Evolutionary conservation across 2,113 vertebrate genomes (phyloP).

Genomic region (Sphyrna mokarran): DNA sequence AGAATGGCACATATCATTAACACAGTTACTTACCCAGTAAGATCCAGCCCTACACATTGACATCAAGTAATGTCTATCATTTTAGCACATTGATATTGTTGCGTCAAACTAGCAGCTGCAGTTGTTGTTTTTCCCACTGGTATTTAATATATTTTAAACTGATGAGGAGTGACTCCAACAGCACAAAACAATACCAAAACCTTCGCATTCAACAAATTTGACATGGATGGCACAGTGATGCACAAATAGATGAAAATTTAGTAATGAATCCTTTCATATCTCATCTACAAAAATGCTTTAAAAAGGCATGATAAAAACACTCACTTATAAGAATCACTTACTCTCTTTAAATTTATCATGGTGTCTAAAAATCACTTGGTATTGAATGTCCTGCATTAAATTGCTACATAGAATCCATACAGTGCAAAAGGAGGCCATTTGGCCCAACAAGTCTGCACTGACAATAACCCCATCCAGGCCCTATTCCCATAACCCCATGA

Average conservation of each 20-base stretch:
- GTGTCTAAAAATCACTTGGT: not conserved
- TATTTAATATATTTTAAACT: conserved; percentile 6
- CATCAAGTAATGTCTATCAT: not conserved
- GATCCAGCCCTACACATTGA: not conserved
- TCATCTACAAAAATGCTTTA: not conserved
- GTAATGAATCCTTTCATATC: not conserved
- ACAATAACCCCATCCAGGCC: too few relatives aligned
- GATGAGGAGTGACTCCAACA: not conserved
- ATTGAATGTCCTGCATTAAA: not conserved
- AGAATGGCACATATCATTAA: not conserved
- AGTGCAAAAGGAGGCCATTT: too few relatives aligned
- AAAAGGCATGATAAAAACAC: not conserved
- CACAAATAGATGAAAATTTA: not conserved
- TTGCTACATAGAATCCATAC: too few relatives aligned
- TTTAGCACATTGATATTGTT: not conserved
- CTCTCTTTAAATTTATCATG: too few relatives aligned
- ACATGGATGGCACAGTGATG: not conserved
- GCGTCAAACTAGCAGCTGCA: not conserved
- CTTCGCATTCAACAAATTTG: not conserved
- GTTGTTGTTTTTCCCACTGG: not conserved
- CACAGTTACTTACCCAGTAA: not conserved
- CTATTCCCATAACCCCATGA: too few relatives aligned
- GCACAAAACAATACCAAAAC: not conserved
- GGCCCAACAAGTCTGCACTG: too few relatives aligned
- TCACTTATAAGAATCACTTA: too few relatives aligned